phyloP scores from a whole-genome alignment of 92 coral and sea anemone species.

The Isaurus tuberculatus region DNA sequence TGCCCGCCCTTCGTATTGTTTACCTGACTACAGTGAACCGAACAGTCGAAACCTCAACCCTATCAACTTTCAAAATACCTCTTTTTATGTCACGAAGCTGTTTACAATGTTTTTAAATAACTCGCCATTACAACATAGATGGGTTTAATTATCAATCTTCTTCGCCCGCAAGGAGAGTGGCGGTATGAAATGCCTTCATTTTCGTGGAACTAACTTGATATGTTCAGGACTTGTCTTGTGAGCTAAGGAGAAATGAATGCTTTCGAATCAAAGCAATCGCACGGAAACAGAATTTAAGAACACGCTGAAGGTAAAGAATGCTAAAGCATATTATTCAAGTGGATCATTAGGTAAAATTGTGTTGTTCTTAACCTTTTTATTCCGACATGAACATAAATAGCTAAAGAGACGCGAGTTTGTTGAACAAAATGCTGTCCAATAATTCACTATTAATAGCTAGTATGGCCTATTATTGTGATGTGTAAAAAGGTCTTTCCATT shows the following conservation, averaged over 20 bases:
- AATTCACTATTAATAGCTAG: not conserved
- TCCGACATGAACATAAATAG: not conserved
- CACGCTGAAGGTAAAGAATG: not conserved
- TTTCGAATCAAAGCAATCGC: not conserved
- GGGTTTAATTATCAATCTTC: not conserved
- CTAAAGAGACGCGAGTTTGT: not conserved
- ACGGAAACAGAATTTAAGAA: not conserved
- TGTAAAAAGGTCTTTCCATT: not conserved
- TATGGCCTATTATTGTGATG: not conserved
- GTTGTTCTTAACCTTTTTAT: not conserved
- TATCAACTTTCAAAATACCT: conserved; percentile 29
- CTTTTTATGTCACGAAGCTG: conserved; percentile 29
- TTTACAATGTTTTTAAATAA: not conserved
- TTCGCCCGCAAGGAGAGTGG: not conserved
- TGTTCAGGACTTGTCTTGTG: not conserved
- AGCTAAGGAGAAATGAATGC: not conserved
- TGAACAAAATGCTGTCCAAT: not conserved
- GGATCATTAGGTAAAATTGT: not conserved
- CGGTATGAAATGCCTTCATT: not conserved
- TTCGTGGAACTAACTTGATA: not conserved
- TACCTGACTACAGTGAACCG: not conserved
- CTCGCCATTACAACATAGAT: not conserved
- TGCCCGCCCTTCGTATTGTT: not conserved
- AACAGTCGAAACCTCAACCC: not conserved
- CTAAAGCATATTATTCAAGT: not conserved